Evolutionary conservation across 2,113 vertebrate species (phyloP).

Genomic region (Mugil cephalus): DNA sequence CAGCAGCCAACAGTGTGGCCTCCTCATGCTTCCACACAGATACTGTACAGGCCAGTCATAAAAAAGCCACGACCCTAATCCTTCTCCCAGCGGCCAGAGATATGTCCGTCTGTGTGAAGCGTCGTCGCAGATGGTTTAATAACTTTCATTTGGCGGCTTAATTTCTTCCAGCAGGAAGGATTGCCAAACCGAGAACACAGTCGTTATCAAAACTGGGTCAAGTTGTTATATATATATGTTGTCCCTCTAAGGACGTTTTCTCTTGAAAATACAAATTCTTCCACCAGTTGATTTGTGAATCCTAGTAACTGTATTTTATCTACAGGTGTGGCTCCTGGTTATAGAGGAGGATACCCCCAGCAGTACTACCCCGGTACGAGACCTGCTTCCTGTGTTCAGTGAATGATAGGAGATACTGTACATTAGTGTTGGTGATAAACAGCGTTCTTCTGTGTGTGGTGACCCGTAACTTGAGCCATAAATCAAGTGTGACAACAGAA

Average conservation of each 20-base stretch:
- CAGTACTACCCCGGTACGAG: constrained; percentile 79
- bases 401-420: constrained; percentile 4
- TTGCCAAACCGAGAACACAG: constrained; percentile 29
- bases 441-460: not conserved
- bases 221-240: not conserved
- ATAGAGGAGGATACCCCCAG: constrained; percentile 78
- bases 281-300: not conserved
- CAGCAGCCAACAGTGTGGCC: constrained; percentile 21
- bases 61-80: constrained; percentile 42
- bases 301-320: constrained; percentile 19
- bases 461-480: constrained; percentile 24
- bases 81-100: constrained; percentile 19
- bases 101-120: constrained; percentile 29
- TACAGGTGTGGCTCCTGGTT: constrained; percentile 73
- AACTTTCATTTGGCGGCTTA: constrained; percentile 15
- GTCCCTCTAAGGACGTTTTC: no score
- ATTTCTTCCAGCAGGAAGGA: not conserved
- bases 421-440: constrained; percentile 1
- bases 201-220: constrained; percentile 29
- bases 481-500: constrained; percentile 41
- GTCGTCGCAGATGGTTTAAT: constrained; percentile 45
- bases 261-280: not conserved
- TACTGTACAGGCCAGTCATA: constrained; percentile 4
- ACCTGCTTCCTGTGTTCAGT: not conserved
- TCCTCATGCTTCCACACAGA: constrained; percentile 21